Conservation (phyloP, 2,888 invertebrate genomes). For the Cepaea hortensis region DNA sequence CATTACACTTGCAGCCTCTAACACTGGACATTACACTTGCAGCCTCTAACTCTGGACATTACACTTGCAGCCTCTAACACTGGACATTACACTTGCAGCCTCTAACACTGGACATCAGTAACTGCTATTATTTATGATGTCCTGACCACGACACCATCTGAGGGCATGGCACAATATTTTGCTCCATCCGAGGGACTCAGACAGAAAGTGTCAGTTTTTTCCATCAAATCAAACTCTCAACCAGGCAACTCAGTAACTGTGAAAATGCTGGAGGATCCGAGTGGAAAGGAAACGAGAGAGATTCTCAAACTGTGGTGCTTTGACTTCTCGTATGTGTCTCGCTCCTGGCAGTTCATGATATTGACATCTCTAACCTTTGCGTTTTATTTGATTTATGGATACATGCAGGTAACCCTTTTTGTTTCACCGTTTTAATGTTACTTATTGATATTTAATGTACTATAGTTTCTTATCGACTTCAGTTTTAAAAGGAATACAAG, state of each 20-base stretch:
- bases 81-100: neutral
- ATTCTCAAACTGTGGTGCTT: slow-evolving; percentile 82
- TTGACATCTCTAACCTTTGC: slow-evolving; percentile 89
- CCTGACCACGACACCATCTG: neutral
- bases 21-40: neutral
- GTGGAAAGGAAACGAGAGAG: slow-evolving; percentile 39
- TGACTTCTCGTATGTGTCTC: slow-evolving; percentile 83
- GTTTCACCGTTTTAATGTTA: neutral
- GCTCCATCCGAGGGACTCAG: slow-evolving; percentile 33
- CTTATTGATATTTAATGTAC: neutral
- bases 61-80: neutral
- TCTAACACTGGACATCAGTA: neutral
- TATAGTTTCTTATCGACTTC: neutral
- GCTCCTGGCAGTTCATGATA: slow-evolving; percentile 84
- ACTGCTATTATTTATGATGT: neutral
- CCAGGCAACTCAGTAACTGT: slow-evolving; percentile 21
- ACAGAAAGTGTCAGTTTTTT: slow-evolving; percentile 37
- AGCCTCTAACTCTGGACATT: too few species aligned
- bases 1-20: too few species aligned
- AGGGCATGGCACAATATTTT: slow-evolving; percentile 36
- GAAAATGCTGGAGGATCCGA: slow-evolving; percentile 38
- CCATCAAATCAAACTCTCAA: slow-evolving; percentile 26
- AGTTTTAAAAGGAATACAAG: neutral
- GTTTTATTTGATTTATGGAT: slow-evolving; percentile 93
- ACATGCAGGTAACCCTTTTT: slow-evolving; percentile 80